Evolutionary conservation across 2,888 invertebrate species (phyloP).

Genomic region (Heliconius ethilla): DNA sequence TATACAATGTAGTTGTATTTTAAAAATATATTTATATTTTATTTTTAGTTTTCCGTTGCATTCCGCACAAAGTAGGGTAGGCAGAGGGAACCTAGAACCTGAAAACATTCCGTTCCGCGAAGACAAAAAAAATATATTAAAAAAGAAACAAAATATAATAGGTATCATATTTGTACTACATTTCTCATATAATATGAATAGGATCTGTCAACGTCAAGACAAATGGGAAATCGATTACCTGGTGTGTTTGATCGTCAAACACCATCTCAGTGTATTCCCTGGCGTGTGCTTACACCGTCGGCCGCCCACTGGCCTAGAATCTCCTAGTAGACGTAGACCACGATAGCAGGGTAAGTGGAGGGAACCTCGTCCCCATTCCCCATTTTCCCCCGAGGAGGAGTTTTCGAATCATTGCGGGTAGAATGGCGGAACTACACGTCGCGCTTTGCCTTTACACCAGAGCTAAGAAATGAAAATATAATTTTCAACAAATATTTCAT

Average conservation of each 20-base stretch:
- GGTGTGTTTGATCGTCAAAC: slow-evolving; percentile 30
- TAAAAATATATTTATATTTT: not conserved
- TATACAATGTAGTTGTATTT: not conserved
- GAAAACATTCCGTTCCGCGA: not conserved
- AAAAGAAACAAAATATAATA: not conserved
- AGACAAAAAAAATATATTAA: not conserved
- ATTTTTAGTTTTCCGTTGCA: not conserved
- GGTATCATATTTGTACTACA: not conserved
- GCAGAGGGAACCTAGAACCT: no score
- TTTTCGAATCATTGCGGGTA: no score
- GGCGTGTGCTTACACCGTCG: not conserved
- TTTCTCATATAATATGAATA: not conserved
- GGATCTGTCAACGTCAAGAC: slow-evolving; percentile 6
- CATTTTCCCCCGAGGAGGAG: no score
- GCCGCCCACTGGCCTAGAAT: not conserved
- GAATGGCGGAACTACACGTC: no score
- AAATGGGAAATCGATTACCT: slow-evolving; percentile 23
- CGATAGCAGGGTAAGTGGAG: not conserved
- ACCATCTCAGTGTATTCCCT: slow-evolving; percentile 19
- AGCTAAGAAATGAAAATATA: no score
- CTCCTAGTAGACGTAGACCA: not conserved
- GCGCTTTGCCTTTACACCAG: no score
- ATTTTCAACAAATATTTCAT: no score
- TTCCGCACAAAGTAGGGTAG: no score
- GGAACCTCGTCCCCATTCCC: not conserved